These are phyloP conservation scores for Acomys russatus DNA, from an alignment of 2,797 vertebrate genomes.

Conservation along the genomic window DNA sequence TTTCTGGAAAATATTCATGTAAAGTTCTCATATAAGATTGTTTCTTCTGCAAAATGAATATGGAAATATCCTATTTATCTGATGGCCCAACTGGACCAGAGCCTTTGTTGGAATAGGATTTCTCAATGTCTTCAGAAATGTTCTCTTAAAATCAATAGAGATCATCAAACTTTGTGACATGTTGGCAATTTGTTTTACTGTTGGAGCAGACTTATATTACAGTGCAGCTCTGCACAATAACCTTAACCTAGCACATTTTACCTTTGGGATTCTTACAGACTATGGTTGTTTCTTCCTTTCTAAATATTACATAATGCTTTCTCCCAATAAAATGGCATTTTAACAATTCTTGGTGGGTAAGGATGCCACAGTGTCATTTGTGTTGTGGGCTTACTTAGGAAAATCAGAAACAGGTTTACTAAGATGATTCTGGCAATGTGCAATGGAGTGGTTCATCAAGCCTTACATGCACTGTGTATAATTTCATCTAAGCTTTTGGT, in stretches of 20 bases:
- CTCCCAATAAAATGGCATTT: background rate
- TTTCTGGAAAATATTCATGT: background rate
- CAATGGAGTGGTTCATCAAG: background rate
- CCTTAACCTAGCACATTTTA: constrained; percentile 8
- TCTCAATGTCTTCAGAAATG: background rate
- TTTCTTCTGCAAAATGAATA: background rate
- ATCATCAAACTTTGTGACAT: background rate
- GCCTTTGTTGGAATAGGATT: background rate
- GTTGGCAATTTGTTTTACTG: background rate
- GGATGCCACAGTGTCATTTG: background rate
- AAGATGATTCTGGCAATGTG: background rate
- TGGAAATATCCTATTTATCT: background rate
- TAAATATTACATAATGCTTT: background rate
- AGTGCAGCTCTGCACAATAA: background rate
- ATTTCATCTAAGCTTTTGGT: background rate
- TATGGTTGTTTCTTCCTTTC: background rate
- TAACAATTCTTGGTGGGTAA: background rate
- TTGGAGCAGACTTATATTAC: background rate
- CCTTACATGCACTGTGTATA: background rate
- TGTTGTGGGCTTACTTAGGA: background rate
- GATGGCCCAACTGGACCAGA: background rate
- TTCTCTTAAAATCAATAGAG: constrained; percentile 4
- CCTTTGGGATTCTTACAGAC: background rate
- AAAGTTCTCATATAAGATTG: background rate
- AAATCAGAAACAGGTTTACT: background rate